A percentile compares a stretch with the other conserved stretches of the same genome.
Evolutionary conservation across 2,797 vertebrate species (phyloP).

Genomic region (Oryzias dopingdopingensis): DNA sequence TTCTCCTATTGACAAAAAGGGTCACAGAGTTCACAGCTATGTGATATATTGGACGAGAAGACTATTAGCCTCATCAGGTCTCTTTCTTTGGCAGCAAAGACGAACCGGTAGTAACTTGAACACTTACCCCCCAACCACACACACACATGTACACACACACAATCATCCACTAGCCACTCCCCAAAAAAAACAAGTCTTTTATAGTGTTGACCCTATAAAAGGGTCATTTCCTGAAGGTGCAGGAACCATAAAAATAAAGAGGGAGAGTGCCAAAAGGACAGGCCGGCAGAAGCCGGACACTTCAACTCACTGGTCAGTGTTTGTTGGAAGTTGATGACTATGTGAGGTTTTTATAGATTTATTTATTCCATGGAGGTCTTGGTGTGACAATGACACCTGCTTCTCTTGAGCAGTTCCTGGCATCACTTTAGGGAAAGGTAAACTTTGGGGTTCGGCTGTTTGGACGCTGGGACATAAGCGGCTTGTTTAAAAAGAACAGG

Average conservation of each 20-base stretch:
- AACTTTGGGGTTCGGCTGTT: conserved; percentile 66
- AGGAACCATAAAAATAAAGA: conserved; percentile 91
- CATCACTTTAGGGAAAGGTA: conserved; percentile 60
- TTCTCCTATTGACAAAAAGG: conserved; percentile 84
- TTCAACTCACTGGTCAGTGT: conserved; percentile 68
- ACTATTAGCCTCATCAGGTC: conserved; percentile 88
- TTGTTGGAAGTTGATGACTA: conserved; percentile 75
- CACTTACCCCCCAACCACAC: conserved; percentile 71
- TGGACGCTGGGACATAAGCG: conserved; percentile 47
- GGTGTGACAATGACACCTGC: conserved; percentile 77
- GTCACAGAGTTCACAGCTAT: conserved; percentile 89
- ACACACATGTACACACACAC: conserved; percentile 49
- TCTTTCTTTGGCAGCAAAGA: conserved; percentile 83
- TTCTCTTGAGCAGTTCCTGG: conserved; percentile 59
- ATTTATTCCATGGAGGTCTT: conserved; percentile 73
- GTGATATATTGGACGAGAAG: conserved; percentile 88
- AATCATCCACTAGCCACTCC: conserved; percentile 75
- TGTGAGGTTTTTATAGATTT: conserved; percentile 81
- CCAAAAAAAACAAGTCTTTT: conserved; percentile 87
- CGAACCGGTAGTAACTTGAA: conserved; percentile 84
- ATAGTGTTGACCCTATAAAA: conserved; percentile 94
- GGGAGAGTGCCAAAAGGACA: conserved; percentile 82
- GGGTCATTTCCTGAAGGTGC: conserved; percentile 89
- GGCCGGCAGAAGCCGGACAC: conserved; percentile 72
- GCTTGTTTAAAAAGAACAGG: conserved; percentile 72